Evolutionary conservation across 2,113 vertebrate genomes (phyloP), one percentile per base, ranked within the genome.

Genomic region (Clinocottus analis): DNA sequence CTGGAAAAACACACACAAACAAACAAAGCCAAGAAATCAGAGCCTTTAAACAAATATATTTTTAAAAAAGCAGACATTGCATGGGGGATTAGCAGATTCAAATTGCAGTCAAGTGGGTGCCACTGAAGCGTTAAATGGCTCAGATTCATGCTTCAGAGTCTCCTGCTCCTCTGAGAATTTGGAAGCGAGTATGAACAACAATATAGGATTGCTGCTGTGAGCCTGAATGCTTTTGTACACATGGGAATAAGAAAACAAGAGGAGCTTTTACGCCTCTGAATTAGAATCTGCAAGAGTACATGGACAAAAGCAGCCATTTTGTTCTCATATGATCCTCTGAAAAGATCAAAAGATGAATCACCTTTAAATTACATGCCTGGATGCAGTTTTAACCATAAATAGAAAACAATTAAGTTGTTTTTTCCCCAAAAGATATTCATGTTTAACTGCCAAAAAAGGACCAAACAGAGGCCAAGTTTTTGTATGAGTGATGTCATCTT

Each of bases 1-100:
- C 98, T 99, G 74, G 23, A 41, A 51, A 68, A 78, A 47, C 17
- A 37, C 6, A 79, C 3, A 64, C 10, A 76, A 10, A 47, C 1
- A 14, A 35, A 59, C 2, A 25, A 2, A 79, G 25, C 47, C 21
- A 10, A 65, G 16, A 59, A 37, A 62, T 55, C 13, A 79, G 60
- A 76, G 35, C 41, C 78, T 69, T 51, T 5, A 60, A 7, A 66
- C 4, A 73, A 55, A 58, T 16, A 11, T n/a, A n/a, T n/a, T n/a
- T n/a, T n/a, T 16, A 58, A 29, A 39, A 71, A 66, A 33, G 41
- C 51, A 77, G 33, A 17, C 5, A 13, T 29, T 31, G 6, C 39
- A 71, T 7, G n/a, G 11, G 1, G 19, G 61, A 51, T 70, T 73
- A 31, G 35, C 45, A 61, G 43, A 75, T 77, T 35, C 72, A 35